Conservation (phyloP, 2,797 vertebrate species). For the Danionella dracula region DNA sequence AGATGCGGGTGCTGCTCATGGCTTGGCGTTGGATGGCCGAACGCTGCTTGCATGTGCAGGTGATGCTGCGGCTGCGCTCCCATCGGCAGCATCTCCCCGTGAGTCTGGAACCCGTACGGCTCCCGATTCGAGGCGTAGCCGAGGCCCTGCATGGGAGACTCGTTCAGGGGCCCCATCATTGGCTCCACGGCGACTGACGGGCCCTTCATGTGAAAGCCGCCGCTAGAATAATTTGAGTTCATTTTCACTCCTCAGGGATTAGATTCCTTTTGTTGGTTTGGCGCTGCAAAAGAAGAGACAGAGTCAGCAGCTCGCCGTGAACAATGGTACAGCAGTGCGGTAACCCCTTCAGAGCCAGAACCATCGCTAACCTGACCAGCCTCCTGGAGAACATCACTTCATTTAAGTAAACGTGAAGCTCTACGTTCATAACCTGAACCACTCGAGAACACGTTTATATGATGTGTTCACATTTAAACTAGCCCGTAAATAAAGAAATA, state of each 20-base stretch:
- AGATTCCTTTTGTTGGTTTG: slow-evolving; percentile 68
- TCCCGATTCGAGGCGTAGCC: slow-evolving; percentile 69
- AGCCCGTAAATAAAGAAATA: too few relatives aligned
- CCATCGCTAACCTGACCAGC: too few relatives aligned
- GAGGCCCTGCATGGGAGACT: slow-evolving; percentile 64
- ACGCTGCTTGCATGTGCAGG: slow-evolving; percentile 68
- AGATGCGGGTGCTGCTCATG: slow-evolving; percentile 67
- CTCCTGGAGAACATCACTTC: too few relatives aligned
- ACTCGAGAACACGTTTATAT: too few relatives aligned
- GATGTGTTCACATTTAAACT: too few relatives aligned
- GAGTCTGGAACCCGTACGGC: slow-evolving; percentile 71
- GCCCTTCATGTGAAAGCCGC: slow-evolving; percentile 69
- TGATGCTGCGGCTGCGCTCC: slow-evolving; percentile 60
- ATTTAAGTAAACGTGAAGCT: too few relatives aligned
- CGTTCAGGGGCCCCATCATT: slow-evolving; percentile 63
- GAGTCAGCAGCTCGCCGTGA: too few relatives aligned
- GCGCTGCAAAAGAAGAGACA: slow-evolving; percentile 60
- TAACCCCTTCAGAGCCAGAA: too few relatives aligned
- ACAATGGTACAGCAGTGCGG: too few relatives aligned
- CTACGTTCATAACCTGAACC: too few relatives aligned
- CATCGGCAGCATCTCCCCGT: slow-evolving; percentile 65
- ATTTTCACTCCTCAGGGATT: slow-evolving; percentile 66
- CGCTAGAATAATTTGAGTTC: slow-evolving; percentile 75
- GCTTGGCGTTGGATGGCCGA: slow-evolving; percentile 67
- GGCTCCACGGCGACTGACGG: slow-evolving; percentile 62